Base-by-base conservation (phyloP, 1,140 invertebrate genomes). In the Harpegnathos saltator region DNA sequence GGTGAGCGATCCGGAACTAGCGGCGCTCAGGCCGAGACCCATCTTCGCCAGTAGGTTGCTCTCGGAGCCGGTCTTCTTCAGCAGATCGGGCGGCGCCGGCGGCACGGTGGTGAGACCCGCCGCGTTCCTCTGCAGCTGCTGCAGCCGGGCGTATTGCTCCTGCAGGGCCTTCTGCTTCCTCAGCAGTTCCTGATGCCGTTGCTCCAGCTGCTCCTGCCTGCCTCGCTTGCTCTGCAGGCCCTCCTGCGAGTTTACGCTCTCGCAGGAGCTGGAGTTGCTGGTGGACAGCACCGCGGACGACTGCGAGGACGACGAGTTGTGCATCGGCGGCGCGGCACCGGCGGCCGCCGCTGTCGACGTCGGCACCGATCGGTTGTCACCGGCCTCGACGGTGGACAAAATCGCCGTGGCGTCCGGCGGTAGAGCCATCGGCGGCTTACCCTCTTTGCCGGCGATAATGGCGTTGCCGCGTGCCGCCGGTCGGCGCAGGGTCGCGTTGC, bases 61-160 rank as follows among this genome's bases (percentile, higher is more conserved):
- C 91, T 98, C 98, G 87, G 97, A 98, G n/a, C 97, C 97, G 0
- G 97, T 98, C 91, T 98, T 98, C 92, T 98, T 98, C 5, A 98
- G 93, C 73, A 95, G 95, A 84, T 95, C 95, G 58, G 96, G 95
- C 17, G 96, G 95, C 22, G 95, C 94, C 22, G 96, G 95, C 65
- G 96, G 96, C 48, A 95, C 92, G 12, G 95, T 93, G 14, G 95
- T 90, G 62, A 96, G 91, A 0, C 96, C 95, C 1, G 96, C 96
- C 14, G 96, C 96, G 58, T 96, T 96, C 59, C 97, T 95, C 89
- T 98, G 97, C 26, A 98, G 95, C 92, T 97, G 97, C 89, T 98
- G 98, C 50, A 98, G 92, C 14, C 98, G 95, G 0, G 97, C 97
- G 92, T 98, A 98, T 89, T 98, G 98, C 85, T 98, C 98, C 89